phyloP scores from a whole-genome alignment of 1,140 invertebrate genomes.

The Megalopta genalis region DNA sequence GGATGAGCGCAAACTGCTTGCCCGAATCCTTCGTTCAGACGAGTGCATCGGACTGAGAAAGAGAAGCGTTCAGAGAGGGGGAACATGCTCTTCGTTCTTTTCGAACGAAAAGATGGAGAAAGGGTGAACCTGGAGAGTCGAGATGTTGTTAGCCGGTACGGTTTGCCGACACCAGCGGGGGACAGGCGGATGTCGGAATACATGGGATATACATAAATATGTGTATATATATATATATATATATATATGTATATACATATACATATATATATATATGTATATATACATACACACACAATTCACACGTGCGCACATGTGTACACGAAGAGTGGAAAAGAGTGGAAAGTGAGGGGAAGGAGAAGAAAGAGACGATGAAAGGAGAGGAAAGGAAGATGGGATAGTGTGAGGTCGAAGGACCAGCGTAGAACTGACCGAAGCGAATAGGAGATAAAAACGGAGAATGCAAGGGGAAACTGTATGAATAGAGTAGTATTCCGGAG shows the following conservation, averaged over 20 bases:
- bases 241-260: conserved; percentile 26
- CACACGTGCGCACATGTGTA: no score
- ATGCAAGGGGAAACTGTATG: not conserved
- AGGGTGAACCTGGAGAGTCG: conserved; percentile 42
- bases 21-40: conserved; percentile 52
- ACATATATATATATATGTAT: conserved; percentile 8
- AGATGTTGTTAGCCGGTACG: conserved; percentile 51
- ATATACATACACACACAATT: no score
- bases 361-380: not conserved
- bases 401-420: conserved; percentile 24
- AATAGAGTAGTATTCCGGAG: not conserved
- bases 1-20: conserved; percentile 58
- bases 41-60: conserved; percentile 55
- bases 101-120: conserved; percentile 58
- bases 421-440: not conserved
- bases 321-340: no score
- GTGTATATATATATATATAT: conserved; percentile 9
- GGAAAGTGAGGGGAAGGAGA: not conserved
- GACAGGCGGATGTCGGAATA: conserved; percentile 23
- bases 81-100: conserved; percentile 30
- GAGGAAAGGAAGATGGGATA: conserved; percentile 18
- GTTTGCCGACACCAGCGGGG: conserved; percentile 23
- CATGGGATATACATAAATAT: conserved; percentile 32
- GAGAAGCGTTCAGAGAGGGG: conserved; percentile 34
- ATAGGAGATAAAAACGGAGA: not conserved